Evolutionary conservation across 2,888 invertebrate genomes (phyloP), one percentile per base, ranked within the genome.

Genomic region (Sphecodes monilicornis): DNA sequence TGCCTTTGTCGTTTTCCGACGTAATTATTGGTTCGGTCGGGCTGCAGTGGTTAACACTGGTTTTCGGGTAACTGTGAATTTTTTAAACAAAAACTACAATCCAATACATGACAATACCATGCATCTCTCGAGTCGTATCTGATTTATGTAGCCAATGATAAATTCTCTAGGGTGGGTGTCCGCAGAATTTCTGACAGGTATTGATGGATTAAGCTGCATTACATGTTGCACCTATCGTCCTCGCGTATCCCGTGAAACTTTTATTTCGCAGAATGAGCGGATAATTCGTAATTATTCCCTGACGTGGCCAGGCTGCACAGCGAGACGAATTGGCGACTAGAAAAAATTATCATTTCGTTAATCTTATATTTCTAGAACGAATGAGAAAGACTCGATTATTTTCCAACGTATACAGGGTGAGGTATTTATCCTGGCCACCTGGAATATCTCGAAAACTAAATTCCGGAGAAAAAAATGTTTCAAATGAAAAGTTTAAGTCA

Each of bases 201-300:
- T 91, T 90, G 92, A 92, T 92, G 89, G 89, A 91, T 91, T 88
- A 90, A 90, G 82, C 82, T 80, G 86, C 88, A 91, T 91, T 90
- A 89, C 88, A 82, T 76, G 80, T 82, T 76, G 81, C 68, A 68
- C 88, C 91, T 89, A 89, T 90, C 91, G 88, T 87, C 84, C 86
- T 69, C 86, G 64, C 69, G 86, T 81, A 84, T 73, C 86, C 89
- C 89, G 88, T 90, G 88, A 89, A 91, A 91, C 86, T 91, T 91
- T 91, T 89, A 89, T 89, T 89, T 86, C 76, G 69, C 76, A 70
- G 83, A 90, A 89, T 89, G 86, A 89, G 80, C 78, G 75, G 43
- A 82, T 85, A 74, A 84, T 77, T 85, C 69, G 22, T 57, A 22
- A 13, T 22, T 46, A 43, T 29, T 41, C 43, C 32, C 26, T 5